Base-by-base conservation (phyloP, 2,888 invertebrate genomes). In the Acrobasis suavella region DNA sequence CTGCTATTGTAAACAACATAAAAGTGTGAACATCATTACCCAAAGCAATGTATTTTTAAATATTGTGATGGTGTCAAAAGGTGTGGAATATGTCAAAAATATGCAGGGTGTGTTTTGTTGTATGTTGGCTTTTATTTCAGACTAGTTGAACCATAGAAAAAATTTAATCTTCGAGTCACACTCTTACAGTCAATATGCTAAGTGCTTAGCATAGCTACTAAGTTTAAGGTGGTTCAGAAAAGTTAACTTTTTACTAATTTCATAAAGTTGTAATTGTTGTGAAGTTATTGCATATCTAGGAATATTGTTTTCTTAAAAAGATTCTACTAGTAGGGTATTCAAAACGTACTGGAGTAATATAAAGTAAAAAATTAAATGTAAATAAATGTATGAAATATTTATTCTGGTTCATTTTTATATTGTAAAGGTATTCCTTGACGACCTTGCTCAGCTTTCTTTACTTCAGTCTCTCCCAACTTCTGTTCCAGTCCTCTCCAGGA, bases 401-500 rank as follows among this genome's bases (percentile, higher is more conserved):
- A 83, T 69, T 61, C 39, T 60, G 87, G 87, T 80, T 95, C 95
- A 82, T 94, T 94, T 64, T 88, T 88, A 79, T 96, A 96, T 65
- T 93, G 93, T 64, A 94, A 91, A 0, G 98, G 96, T 75, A 97
- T 95, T 0, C 98, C 98, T 72, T 89, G 93, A 14, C 96, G 93
- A 0, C 98, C 98, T 72, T 95, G 93, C 69, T 94, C 93, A 8
- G 96, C 94, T 65, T 93, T 84, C 65, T 94, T 94, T 0, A 96
- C 95, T 60, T 95, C 94, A 1, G 95, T 95, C 77, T 96, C 93
- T 0, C 97, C 97, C 50, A 97, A 84, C 67, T 95, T 94, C 74
- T 96, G 97, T 75, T 98, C 96, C 61, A 98, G 89, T 0, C 98
- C 98, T 77, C 94, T 95, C 98, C 98, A 98, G 2, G 95, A 94